Conservation (phyloP, 2,113 vertebrate genomes). For the Pachycephala philippinensis region DNA sequence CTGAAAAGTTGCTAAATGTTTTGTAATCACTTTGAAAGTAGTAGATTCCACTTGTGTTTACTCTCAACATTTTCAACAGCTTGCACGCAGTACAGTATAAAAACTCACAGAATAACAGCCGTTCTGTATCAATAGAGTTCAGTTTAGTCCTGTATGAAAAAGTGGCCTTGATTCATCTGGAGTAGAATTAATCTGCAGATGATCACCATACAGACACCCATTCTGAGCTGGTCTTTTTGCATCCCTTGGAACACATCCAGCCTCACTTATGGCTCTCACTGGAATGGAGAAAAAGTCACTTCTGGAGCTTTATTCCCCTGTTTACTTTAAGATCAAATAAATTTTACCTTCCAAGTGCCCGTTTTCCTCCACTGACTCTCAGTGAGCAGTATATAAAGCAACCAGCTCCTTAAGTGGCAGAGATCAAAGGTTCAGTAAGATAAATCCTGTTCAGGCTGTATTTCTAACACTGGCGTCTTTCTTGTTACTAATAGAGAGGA, state of each 20-base stretch:
- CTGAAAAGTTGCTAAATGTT: background rate
- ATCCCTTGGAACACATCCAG: background rate
- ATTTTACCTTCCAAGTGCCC: background rate
- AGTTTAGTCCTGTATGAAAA: background rate
- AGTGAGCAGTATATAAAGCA: background rate
- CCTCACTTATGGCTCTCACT: background rate
- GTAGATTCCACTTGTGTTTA: background rate
- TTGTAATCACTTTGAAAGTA: background rate
- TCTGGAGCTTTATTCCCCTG: background rate
- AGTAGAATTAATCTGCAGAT: background rate
- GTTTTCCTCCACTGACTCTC: background rate
- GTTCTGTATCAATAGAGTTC: background rate
- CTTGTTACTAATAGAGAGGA: background rate
- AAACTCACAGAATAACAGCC: background rate
- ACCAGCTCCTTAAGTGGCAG: background rate
- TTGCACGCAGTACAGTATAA: background rate
- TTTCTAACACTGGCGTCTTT: background rate
- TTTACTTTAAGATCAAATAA: slow-evolving; percentile 3
- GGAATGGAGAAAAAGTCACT: background rate
- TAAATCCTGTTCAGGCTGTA: background rate
- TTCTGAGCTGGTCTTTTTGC: background rate
- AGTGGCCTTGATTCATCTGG: background rate
- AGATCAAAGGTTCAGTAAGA: background rate
- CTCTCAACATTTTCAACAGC: background rate
- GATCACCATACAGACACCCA: background rate